A percentile compares a stretch with the other conserved stretches of the same genome.
Conservation (phyloP, 2,113 vertebrate genomes). For the Nettapus auritus region DNA sequence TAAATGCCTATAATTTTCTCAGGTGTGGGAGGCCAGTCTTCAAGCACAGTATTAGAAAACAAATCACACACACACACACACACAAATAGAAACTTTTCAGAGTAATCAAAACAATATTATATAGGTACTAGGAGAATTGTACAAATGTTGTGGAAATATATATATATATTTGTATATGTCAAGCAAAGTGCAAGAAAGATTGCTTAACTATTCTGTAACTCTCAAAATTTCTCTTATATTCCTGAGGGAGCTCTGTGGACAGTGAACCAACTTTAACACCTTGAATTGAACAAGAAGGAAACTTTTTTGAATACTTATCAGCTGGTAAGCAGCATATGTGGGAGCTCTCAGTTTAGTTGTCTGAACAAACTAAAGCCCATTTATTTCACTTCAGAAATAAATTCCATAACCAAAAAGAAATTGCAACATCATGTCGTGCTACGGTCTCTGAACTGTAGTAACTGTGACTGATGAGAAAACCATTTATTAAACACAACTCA, state of each 20-base stretch:
- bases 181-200: neutral
- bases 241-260: neutral
- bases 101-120: neutral
- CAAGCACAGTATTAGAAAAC: neutral
- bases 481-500: neutral
- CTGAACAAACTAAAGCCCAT: neutral
- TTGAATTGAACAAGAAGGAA: neutral
- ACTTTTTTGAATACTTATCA: neutral
- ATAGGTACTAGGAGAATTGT: neutral
- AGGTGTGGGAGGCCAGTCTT: neutral
- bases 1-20: neutral
- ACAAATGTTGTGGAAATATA: neutral
- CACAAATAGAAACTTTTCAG: neutral
- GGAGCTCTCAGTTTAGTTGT: neutral
- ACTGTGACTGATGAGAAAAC: neutral
- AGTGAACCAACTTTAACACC: neutral
- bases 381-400: neutral
- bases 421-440: neutral
- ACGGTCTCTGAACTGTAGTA: neutral
- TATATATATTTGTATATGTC: neutral
- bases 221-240: neutral
- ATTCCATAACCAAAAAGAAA: neutral
- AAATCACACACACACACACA: neutral
- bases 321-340: neutral
- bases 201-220: neutral